Evolutionary conservation across 2,113 vertebrate species (phyloP), one percentile per base, ranked within the genome.

Genomic region (Oostethus manadensis): DNA sequence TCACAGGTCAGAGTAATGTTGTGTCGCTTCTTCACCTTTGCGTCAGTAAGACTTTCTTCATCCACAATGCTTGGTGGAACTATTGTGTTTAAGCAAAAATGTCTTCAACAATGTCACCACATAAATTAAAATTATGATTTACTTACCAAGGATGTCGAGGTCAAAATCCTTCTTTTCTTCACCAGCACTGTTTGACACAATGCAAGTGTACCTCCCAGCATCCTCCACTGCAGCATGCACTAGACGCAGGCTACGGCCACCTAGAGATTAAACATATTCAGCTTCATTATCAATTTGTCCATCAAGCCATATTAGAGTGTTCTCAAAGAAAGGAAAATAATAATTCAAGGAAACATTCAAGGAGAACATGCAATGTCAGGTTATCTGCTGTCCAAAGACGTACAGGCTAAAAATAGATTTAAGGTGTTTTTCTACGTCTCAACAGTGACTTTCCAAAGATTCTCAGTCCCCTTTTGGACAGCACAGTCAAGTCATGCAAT

Each of bases 1-100:
- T 98, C 93, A 86, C 97, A 99, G 0, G 73, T 87, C 58, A 99
- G 76, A 4, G 89, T 95, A 17, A 95, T 73, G 62, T 80, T 79
- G 11, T 94, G 89, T 29, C 88, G 91, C 75, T 98, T 94, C 68
- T 93, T 98, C 18, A 98, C 92, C 81, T 94, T 98, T 48, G 93
- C 73, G 23, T 97, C 93, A 77, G 93, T 85, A 56, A 92, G 11
- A 1, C 77, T 88, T 44, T 90, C 93, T 59, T 91, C 92, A 17
- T 82, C 89, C 40, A 87, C 75, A 60, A 99, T 93, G 50, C 62
- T 89, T 59, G 97, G 95, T 35, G 93, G 94, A 56, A 97, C 97
- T 93, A 85, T 64, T 35, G 50, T 58, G 58, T 10, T 1, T 67
- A n/a, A 60, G 23, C 45, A 22, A 51, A 63, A 47, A 61, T 50